These are phyloP conservation scores for Hippolais icterina DNA, from an alignment of 2,113 vertebrate species.

Conservation along the genomic window DNA sequence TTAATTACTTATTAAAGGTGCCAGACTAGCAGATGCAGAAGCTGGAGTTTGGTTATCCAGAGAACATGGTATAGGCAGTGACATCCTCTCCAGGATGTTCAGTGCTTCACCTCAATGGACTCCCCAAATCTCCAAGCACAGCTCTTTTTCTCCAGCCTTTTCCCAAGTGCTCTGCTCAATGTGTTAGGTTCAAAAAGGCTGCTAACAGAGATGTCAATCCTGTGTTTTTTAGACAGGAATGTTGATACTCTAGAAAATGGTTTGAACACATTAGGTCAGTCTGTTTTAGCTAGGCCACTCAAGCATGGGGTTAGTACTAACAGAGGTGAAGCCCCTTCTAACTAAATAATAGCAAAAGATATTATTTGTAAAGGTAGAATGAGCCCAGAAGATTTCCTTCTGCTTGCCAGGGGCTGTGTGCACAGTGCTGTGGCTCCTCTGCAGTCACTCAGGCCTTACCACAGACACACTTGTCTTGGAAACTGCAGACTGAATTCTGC, in stretches of 20 bases:
- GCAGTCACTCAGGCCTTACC: background rate
- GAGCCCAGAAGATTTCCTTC: background rate
- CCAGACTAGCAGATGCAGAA: slow-evolving; percentile 41
- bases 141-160: background rate
- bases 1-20: slow-evolving; percentile 48
- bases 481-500: background rate
- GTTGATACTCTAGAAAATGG: background rate
- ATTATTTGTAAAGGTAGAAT: background rate
- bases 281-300: background rate
- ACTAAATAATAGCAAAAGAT: background rate
- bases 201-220: background rate
- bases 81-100: background rate
- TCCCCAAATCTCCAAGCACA: background rate
- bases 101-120: background rate
- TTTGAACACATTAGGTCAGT: background rate
- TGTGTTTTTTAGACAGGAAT: background rate
- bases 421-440: background rate
- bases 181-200: background rate
- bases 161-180: background rate
- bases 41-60: background rate
- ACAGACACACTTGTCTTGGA: background rate
- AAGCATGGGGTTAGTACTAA: background rate
- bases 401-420: background rate
- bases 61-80: background rate
- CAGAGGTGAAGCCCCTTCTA: background rate